phyloP scores from a whole-genome alignment of 2,888 invertebrate species.

The Eupelmus urozonus region DNA sequence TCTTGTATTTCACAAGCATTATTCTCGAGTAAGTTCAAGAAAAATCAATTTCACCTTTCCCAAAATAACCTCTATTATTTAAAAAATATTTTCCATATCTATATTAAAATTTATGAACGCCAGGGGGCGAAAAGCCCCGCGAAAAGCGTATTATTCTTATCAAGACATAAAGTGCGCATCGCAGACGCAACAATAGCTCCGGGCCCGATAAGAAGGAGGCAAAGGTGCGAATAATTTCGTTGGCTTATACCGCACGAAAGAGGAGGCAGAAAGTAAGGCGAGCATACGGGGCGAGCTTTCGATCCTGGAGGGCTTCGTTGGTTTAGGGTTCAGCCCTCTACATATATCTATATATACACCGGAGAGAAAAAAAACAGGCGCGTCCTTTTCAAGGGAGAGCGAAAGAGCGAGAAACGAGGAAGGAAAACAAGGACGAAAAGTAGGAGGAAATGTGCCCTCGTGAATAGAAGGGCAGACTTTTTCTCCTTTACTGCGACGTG shows the following conservation, averaged over 20 bases:
- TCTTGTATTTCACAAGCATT: too few relatives aligned
- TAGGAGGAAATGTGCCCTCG: neutral
- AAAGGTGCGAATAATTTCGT: constrained; percentile 51
- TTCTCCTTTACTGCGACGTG: neutral
- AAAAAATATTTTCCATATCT: too few relatives aligned
- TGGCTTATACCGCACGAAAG: neutral
- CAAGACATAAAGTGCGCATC: neutral
- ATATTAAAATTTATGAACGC: too few relatives aligned
- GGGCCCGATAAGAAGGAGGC: constrained; percentile 11
- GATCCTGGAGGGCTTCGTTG: constrained; percentile 48
- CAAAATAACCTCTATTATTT: neutral
- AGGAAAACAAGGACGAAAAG: constrained; percentile 23
- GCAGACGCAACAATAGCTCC: constrained; percentile 23
- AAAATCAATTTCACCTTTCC: neutral
- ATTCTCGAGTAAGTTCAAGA: too few relatives aligned
- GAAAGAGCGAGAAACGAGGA: neutral
- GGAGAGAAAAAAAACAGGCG: constrained; percentile 3
- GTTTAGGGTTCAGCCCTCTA: constrained; percentile 40
- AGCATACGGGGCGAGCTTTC: constrained; percentile 23
- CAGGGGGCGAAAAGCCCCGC: too few relatives aligned
- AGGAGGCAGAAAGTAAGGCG: neutral
- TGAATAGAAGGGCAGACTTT: neutral
- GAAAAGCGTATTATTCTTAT: too few relatives aligned
- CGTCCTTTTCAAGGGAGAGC: neutral
- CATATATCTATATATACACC: neutral